Evolutionary conservation across 2,797 vertebrate species (phyloP).

Genomic region (Liasis olivaceus): DNA sequence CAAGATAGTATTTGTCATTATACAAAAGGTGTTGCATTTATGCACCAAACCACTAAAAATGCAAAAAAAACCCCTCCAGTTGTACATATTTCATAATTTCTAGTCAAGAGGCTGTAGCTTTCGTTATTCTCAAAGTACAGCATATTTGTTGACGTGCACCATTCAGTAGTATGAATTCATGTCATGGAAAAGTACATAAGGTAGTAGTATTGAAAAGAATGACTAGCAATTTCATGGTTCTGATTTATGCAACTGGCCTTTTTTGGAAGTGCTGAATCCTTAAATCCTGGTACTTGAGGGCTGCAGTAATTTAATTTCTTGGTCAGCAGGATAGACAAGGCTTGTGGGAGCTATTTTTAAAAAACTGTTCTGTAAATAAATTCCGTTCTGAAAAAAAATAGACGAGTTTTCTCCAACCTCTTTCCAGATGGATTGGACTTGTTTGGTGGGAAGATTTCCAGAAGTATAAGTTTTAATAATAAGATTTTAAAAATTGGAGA

Average conservation of each 20-base stretch:
- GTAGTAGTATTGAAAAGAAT: constrained; percentile 1
- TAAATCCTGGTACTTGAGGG: not conserved
- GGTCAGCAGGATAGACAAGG: not conserved
- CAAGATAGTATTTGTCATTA: not conserved
- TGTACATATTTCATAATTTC: not conserved
- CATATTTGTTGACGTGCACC: not conserved
- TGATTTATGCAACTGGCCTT: constrained; percentile 17
- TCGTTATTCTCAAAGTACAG: not conserved
- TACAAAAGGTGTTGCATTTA: not conserved
- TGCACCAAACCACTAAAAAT: not conserved
- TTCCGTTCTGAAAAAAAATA: not conserved
- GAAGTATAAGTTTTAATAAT: not conserved
- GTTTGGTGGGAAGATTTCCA: not conserved
- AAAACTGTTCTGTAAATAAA: not conserved
- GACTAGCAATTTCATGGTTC: constrained; percentile 10
- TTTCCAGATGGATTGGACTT: not conserved
- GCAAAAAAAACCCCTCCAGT: no score
- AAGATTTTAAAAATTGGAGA: not conserved
- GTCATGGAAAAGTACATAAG: constrained; percentile 9
- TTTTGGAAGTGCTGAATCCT: constrained; percentile 1
- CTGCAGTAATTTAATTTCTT: not conserved
- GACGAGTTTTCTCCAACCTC: not conserved
- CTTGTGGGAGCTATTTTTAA: not conserved
- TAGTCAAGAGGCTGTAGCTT: not conserved
- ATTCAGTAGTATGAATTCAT: constrained; percentile 13